phyloP scores from a whole-genome alignment of 1,140 invertebrate species.

The Scaptomyza hsui region DNA sequence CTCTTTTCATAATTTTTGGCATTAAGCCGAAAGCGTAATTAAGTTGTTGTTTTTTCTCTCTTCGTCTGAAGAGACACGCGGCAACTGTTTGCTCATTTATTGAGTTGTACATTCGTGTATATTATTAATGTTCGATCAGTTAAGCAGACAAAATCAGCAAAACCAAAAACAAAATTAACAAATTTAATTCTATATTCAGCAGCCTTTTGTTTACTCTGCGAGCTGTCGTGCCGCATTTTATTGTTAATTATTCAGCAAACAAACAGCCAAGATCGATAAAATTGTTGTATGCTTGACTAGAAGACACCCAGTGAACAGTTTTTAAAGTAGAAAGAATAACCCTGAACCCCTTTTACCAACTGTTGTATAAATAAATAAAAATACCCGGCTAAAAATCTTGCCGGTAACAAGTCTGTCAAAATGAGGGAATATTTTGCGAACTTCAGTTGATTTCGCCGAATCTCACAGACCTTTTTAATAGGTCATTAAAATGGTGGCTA shows the following conservation, averaged over 20 bases:
- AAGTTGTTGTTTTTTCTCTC: constrained; percentile 60
- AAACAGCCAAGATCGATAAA: constrained; percentile 10
- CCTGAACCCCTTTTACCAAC: no score
- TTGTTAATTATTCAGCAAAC: constrained; percentile 59
- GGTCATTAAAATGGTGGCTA: constrained; percentile 63
- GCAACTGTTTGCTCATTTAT: constrained; percentile 59
- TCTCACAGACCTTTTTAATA: no score
- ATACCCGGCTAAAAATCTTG: neutral
- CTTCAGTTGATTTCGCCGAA: no score
- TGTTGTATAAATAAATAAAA: no score
- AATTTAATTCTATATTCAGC: constrained; percentile 47
- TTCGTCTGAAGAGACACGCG: no score
- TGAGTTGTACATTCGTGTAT: constrained; percentile 36
- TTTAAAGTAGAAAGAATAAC: no score
- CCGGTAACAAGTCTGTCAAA: constrained; percentile 65
- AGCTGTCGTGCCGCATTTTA: constrained; percentile 40
- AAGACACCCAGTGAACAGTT: constrained; percentile 5
- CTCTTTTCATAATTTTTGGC: constrained; percentile 60
- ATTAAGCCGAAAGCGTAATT: constrained; percentile 63
- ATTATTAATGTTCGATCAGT: constrained; percentile 51
- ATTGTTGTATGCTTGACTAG: constrained; percentile 2
- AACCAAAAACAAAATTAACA: constrained; percentile 13
- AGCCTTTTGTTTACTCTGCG: constrained; percentile 47
- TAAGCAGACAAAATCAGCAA: constrained; percentile 22
- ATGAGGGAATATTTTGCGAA: constrained; percentile 38